Conservation (phyloP, 2,113 vertebrate species). For the Brachionichthys hirsutus region DNA sequence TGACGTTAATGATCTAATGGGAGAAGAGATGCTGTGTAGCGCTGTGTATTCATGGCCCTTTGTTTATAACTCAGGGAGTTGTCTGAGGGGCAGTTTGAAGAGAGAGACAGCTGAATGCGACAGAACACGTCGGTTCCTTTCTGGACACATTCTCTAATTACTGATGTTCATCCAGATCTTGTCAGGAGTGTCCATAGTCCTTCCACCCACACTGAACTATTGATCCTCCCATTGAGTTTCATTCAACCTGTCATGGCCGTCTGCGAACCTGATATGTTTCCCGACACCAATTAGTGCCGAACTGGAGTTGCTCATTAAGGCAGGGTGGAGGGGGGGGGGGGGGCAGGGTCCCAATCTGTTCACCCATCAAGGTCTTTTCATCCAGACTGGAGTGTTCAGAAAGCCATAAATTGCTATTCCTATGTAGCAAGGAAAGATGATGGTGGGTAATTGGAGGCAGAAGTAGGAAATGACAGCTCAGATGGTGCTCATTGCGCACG, state of each 20-base stretch:
- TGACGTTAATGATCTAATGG: slow-evolving; percentile 42
- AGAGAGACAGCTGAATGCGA: slow-evolving; percentile 17
- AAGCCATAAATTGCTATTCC: slow-evolving; percentile 40
- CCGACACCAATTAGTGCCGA: slow-evolving; percentile 62
- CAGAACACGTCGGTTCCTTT: slow-evolving; percentile 16
- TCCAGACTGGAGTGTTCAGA: slow-evolving; percentile 42
- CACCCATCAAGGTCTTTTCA: slow-evolving; percentile 9
- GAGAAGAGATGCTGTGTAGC: slow-evolving; percentile 37
- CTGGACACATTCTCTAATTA: slow-evolving; percentile 48
- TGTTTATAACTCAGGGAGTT: slow-evolving; percentile 66
- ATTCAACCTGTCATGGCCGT: slow-evolving; percentile 28
- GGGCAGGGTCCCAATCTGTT: slow-evolving; percentile 35
- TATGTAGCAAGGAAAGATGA: slow-evolving; percentile 37
- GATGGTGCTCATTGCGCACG: slow-evolving; percentile 35
- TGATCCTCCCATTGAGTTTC: slow-evolving; percentile 35
- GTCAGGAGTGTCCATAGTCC: slow-evolving; percentile 15
- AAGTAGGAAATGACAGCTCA: slow-evolving; percentile 32
- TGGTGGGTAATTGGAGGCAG: slow-evolving; percentile 65
- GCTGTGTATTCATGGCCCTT: slow-evolving; percentile 20
- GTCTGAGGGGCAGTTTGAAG: slow-evolving; percentile 5
- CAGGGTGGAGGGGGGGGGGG: slow-evolving; percentile 13
- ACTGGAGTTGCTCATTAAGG: slow-evolving; percentile 54
- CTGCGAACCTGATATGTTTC: slow-evolving; percentile 50
- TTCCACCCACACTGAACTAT: slow-evolving; percentile 5
- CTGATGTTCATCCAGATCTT: slow-evolving; percentile 30